Base-by-base conservation (phyloP, 2,888 invertebrate genomes). In the Drosophila phalerata region DNA sequence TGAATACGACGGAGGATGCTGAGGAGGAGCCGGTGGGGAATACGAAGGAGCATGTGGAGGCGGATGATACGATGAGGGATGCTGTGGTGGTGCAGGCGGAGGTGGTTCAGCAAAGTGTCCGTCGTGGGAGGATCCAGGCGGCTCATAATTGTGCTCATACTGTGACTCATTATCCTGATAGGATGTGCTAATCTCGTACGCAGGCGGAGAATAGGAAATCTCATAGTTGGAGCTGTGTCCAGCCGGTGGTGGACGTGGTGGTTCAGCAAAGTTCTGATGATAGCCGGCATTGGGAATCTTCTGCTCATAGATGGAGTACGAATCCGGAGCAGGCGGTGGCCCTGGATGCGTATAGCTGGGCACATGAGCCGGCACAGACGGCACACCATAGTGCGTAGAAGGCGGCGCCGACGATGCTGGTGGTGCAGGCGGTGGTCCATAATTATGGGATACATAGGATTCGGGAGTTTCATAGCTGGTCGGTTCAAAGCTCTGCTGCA, bases 241-340 rank as follows among this genome's bases (percentile, higher is more conserved):
- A 0, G 85, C 49, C 3, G 65, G 45, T 2, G 34, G 15, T 0
- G 32, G 6, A 0, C 58, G 60, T 1, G 91, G 90, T 9, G 91
- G 92, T 17, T 91, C 92, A 0, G 88, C 91, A 70, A 91, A 91
- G 71, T 73, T 76, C 37, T 86, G 84, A 25, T 82, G 87, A 53
- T 86, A 90, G 3, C 83, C 86, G 2, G 69, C 56, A 67, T 91
- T 91, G 2, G 88, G 73, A 11, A 91, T 77, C 64, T 85, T 88
- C 15, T 89, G 83, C n/a, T 90, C 89, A 25, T 88, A 85, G 17
- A 89, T 69, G 10, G 81, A 77, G 52, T 87, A 87, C 1, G 88
- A 88, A 8, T 82, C 77, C 0, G 71, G 73, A 0, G 74, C 30
- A 0, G 85, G 70, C 0, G 64, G 47, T 30, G 69, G 48, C n/a